A percentile compares a stretch with the other conserved stretches of the same genome.
These are phyloP conservation scores for Aspidiotus rigidus DNA, from an alignment of 2,888 invertebrate genomes.

Conservation along the genomic window DNA sequence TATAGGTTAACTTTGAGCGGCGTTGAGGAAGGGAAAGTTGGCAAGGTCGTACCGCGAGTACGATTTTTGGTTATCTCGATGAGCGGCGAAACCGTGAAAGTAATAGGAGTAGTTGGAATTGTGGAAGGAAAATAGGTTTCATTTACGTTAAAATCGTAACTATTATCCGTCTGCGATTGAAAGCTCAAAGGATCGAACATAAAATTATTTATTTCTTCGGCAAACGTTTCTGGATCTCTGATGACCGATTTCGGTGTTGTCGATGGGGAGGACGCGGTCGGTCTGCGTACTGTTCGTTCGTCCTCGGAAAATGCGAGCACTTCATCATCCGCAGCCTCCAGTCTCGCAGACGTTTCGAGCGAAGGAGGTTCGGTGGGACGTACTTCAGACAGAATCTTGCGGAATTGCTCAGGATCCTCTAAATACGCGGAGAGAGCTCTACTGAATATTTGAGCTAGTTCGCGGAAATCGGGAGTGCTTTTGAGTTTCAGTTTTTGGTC, in stretches of 20 bases:
- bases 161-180: conserved; percentile 5
- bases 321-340: conserved; percentile 49
- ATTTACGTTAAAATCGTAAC: conserved; percentile 7
- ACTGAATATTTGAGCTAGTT: conserved; percentile 74
- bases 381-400: conserved; percentile 63
- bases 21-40: conserved; percentile 23
- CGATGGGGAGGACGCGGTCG: neutral
- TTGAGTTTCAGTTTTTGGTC: conserved; percentile 36
- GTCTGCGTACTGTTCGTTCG: conserved; percentile 37
- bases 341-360: conserved; percentile 44
- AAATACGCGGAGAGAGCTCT: conserved; percentile 72
- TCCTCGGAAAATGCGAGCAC: conserved; percentile 68
- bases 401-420: conserved; percentile 72
- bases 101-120: conserved; percentile 24
- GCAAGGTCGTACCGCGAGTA: conserved; percentile 17
- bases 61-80: conserved; percentile 33
- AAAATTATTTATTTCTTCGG: conserved; percentile 28
- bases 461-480: conserved; percentile 49
- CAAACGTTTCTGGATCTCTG: conserved; percentile 25
- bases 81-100: conserved; percentile 34
- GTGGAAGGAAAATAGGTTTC: conserved; percentile 49
- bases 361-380: conserved; percentile 63
- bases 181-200: conserved; percentile 14
- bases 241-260: conserved; percentile 1
- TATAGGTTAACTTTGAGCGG: conserved; percentile 12